A percentile compares a stretch with the other conserved stretches of the same genome.
phyloP scores from a whole-genome alignment of 2,113 vertebrate genomes.

The Taurulus bubalis region DNA sequence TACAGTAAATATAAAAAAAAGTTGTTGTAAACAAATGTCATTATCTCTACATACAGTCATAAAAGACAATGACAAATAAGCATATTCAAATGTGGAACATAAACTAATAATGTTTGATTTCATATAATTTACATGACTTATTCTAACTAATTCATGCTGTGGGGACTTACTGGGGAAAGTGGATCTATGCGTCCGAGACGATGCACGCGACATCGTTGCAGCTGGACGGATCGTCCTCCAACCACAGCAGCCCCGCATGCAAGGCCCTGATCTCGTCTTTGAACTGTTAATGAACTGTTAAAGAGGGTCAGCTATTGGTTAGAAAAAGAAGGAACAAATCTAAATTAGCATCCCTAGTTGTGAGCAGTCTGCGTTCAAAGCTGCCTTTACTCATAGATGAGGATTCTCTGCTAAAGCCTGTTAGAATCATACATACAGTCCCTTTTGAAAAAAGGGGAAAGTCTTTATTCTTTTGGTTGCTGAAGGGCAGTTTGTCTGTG shows the following conservation, averaged over 20 bases:
- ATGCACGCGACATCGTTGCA: too few relatives aligned
- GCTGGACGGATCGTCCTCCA: too few relatives aligned
- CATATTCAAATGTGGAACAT: too few relatives aligned
- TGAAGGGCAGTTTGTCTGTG: slow-evolving; percentile 14
- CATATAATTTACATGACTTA: too few relatives aligned
- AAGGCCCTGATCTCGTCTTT: too few relatives aligned
- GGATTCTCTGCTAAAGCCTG: neutral
- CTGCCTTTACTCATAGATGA: neutral
- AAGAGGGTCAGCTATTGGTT: neutral
- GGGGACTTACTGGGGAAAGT: neutral
- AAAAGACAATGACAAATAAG: too few relatives aligned
- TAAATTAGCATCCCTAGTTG: neutral
- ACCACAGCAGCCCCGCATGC: too few relatives aligned
- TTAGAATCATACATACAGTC: neutral
- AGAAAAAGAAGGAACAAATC: neutral
- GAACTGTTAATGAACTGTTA: neutral
- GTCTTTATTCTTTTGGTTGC: slow-evolving; percentile 31
- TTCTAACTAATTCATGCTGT: too few relatives aligned
- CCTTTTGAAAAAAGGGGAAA: slow-evolving; percentile 27
- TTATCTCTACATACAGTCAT: too few relatives aligned
- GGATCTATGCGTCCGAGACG: neutral
- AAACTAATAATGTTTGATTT: too few relatives aligned
- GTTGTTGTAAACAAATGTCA: too few relatives aligned
- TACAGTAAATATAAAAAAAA: too few relatives aligned
- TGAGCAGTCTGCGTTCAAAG: slow-evolving; percentile 27